Evolutionary conservation across 2,888 invertebrate genomes (phyloP).

Genomic region (Calameuta pallipes): DNA sequence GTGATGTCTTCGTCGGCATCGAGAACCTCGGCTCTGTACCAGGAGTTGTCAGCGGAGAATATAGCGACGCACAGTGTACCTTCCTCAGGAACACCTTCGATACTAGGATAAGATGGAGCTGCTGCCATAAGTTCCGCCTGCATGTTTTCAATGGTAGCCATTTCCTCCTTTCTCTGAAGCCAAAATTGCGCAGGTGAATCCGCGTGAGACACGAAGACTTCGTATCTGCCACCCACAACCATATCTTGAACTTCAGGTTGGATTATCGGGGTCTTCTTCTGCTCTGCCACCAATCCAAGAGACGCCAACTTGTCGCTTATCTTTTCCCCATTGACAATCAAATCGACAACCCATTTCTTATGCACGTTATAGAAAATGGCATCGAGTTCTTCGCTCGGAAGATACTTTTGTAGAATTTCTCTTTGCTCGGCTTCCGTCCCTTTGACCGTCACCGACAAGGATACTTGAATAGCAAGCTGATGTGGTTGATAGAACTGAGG

Average conservation of each 20-base stretch:
- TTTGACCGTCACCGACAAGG: conserved; percentile 48
- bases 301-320: conserved; percentile 68
- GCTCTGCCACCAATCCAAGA: conserved; percentile 31
- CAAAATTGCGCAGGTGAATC: conserved; percentile 83
- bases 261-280: conserved; percentile 56
- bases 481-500: conserved; percentile 51
- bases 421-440: conserved; percentile 67
- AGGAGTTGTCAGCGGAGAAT: conserved; percentile 84
- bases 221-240: conserved; percentile 45
- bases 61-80: conserved; percentile 80
- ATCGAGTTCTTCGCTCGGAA: conserved; percentile 68
- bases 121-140: conserved; percentile 74
- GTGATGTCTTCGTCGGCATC: conserved; percentile 82
- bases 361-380: conserved; percentile 69
- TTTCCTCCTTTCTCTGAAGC: conserved; percentile 74
- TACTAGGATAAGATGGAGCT: conserved; percentile 65
- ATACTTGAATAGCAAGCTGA: conserved; percentile 53
- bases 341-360: conserved; percentile 71
- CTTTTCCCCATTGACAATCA: conserved; percentile 69
- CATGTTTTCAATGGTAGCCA: conserved; percentile 70
- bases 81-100: conserved; percentile 70
- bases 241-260: conserved; percentile 31
- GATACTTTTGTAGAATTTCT: conserved; percentile 41
- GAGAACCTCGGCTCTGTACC: conserved; percentile 93
- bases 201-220: conserved; percentile 76